phyloP scores from a whole-genome alignment of 92 coral and sea anemone species.

The Epizoanthus scotinus region DNA sequence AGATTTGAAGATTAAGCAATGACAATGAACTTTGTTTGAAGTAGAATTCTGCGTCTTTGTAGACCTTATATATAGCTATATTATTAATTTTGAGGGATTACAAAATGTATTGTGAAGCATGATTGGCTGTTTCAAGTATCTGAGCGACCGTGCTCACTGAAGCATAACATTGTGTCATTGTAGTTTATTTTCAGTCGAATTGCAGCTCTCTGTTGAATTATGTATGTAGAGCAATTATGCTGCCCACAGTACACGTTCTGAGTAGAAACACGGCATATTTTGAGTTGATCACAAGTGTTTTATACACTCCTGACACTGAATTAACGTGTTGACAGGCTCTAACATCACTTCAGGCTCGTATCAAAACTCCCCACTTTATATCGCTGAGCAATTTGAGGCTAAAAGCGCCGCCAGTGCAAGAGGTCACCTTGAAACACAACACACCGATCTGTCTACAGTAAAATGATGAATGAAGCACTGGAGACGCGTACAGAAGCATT shows the following conservation, averaged over 20 bases:
- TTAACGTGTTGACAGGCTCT: neutral
- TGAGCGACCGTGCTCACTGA: neutral
- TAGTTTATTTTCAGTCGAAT: neutral
- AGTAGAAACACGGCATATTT: neutral
- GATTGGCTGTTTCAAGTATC: constrained; percentile 22
- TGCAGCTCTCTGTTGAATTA: constrained; percentile 9
- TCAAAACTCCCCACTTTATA: neutral
- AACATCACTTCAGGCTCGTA: constrained; percentile 19
- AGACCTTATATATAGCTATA: neutral
- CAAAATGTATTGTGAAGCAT: neutral
- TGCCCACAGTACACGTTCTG: neutral
- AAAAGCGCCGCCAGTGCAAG: neutral
- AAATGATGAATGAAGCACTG: constrained; percentile 59
- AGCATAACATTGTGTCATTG: constrained; percentile 18
- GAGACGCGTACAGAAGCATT: constrained; percentile 59
- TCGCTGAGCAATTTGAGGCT: neutral
- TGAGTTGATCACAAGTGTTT: neutral
- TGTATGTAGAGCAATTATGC: constrained; percentile 1
- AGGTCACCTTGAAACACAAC: constrained; percentile 28
- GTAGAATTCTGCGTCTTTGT: neutral
- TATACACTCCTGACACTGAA: neutral
- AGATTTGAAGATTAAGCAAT: neutral
- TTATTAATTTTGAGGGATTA: neutral
- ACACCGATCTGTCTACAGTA: neutral
- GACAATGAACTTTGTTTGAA: neutral